These are phyloP conservation scores for Cotesia congregata DNA, from an alignment of 2,888 invertebrate genomes.

Conservation along the genomic window DNA sequence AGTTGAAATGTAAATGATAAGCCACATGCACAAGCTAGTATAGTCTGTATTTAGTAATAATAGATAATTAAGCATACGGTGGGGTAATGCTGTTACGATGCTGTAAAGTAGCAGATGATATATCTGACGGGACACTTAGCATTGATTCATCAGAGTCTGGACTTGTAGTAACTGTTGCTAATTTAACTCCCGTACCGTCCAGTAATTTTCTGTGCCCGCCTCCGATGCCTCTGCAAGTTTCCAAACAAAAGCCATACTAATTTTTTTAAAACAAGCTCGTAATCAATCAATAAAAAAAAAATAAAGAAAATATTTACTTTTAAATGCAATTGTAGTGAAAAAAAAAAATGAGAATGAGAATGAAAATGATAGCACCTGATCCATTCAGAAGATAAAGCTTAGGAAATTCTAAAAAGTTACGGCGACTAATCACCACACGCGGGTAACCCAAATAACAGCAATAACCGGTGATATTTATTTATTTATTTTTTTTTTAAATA, in stretches of 20 bases:
- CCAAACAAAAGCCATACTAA: constrained; percentile 55
- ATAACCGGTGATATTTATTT: constrained; percentile 46
- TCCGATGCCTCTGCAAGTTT: constrained; percentile 71
- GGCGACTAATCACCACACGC: constrained; percentile 25
- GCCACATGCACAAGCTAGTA: constrained; percentile 38
- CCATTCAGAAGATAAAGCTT: constrained; percentile 1
- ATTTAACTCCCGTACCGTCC: constrained; percentile 72
- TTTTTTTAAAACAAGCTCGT: neutral
- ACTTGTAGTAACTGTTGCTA: constrained; percentile 73
- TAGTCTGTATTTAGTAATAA: constrained; percentile 28
- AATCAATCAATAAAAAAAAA: neutral
- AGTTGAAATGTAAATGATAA: constrained; percentile 4
- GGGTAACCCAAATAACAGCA: constrained; percentile 55
- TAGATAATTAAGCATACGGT: constrained; percentile 72
- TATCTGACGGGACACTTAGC: constrained; percentile 60
- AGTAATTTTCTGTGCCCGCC: constrained; percentile 72
- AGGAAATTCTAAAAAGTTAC: constrained; percentile 25
- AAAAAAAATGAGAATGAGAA: constrained; percentile 8
- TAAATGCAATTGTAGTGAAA: neutral
- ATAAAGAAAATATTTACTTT: neutral
- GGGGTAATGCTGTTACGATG: constrained; percentile 73
- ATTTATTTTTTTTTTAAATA: constrained; percentile 39
- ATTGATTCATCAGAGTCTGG: constrained; percentile 72
- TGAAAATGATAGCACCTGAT: constrained; percentile 15
- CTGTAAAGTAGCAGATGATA: constrained; percentile 63